Conservation (phyloP, 2,113 vertebrate genomes). For the Nycticorax nycticorax region DNA sequence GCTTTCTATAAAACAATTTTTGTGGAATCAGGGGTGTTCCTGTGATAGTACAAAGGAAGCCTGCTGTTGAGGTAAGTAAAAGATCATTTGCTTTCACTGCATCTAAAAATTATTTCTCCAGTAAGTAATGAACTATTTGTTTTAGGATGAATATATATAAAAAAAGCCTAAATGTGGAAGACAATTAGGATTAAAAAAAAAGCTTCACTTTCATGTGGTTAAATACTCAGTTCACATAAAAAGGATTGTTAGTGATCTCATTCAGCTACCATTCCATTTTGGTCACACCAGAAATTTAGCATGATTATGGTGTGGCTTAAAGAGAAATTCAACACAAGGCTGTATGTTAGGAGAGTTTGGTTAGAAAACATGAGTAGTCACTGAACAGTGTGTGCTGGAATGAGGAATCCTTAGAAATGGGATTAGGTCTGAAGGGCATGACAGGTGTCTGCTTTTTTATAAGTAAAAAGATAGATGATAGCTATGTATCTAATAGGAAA, state of each 20-base stretch:
- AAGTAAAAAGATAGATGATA: not conserved
- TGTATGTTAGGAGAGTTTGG: not conserved
- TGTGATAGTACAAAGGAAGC: not conserved
- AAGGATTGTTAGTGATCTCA: not conserved
- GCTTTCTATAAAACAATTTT: slow-evolving; percentile 12
- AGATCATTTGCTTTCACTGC: not conserved
- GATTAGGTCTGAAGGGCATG: not conserved
- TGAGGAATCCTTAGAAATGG: not conserved
- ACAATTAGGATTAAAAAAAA: not conserved
- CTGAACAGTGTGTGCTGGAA: not conserved
- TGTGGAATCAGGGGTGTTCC: slow-evolving; percentile 1
- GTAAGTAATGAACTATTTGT: not conserved
- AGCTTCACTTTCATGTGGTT: not conserved
- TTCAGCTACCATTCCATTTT: not conserved
- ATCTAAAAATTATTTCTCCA: not conserved
- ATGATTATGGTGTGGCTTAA: not conserved
- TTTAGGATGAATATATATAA: not conserved
- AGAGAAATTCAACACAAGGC: not conserved
- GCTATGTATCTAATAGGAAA: not conserved
- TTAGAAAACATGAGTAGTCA: not conserved
- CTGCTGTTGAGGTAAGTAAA: not conserved
- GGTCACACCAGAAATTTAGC: not conserved
- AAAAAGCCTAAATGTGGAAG: not conserved
- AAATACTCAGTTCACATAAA: not conserved
- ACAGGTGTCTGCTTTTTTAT: not conserved